A percentile compares a stretch with the other conserved stretches of the same genome.
These are phyloP conservation scores for Drosophila melanogaster DNA, from an alignment of 1,140 invertebrate species.

Conservation along the genomic window DNA sequence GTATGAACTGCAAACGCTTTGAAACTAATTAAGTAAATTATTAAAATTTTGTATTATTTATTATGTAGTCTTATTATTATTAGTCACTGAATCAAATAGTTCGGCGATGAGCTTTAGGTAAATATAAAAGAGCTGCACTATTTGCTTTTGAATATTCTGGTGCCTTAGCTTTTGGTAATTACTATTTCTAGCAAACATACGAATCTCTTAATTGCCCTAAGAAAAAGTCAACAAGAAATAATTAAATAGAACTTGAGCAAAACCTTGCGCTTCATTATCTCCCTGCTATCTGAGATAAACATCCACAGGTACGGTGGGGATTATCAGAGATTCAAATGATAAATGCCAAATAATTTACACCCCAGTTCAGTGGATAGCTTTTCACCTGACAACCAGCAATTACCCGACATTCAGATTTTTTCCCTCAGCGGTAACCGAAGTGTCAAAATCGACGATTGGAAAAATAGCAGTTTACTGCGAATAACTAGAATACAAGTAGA, in stretches of 20 bases:
- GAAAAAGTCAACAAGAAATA: constrained; percentile 34
- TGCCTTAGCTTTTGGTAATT: constrained; percentile 30
- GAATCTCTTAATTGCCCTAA: constrained; percentile 47
- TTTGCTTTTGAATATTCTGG: constrained; percentile 19
- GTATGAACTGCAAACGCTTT: constrained; percentile 17
- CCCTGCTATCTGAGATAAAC: constrained; percentile 26
- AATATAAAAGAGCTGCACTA: constrained; percentile 23
- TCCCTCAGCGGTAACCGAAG: constrained; percentile 21
- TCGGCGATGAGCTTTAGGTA: neutral
- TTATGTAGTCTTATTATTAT: neutral
- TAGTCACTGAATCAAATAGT: neutral
- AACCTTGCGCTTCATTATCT: constrained; percentile 41
- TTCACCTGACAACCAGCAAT: constrained; percentile 33
- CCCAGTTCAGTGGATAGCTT: constrained; percentile 11
- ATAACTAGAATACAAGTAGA: constrained; percentile 29
- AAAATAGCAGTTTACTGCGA: constrained; percentile 52
- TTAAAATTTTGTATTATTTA: neutral
- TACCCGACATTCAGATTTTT: constrained; percentile 33
- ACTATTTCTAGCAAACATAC: constrained; percentile 33
- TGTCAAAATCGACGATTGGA: constrained; percentile 15
- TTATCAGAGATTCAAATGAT: constrained; percentile 52
- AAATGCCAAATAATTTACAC: constrained; percentile 52
- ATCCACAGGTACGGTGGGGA: constrained; percentile 23
- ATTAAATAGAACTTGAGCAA: constrained; percentile 43
- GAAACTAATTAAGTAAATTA: constrained; percentile 46